These are phyloP conservation scores for Delphinus delphis DNA, from an alignment of 2,113 vertebrate species.

Conservation along the genomic window DNA sequence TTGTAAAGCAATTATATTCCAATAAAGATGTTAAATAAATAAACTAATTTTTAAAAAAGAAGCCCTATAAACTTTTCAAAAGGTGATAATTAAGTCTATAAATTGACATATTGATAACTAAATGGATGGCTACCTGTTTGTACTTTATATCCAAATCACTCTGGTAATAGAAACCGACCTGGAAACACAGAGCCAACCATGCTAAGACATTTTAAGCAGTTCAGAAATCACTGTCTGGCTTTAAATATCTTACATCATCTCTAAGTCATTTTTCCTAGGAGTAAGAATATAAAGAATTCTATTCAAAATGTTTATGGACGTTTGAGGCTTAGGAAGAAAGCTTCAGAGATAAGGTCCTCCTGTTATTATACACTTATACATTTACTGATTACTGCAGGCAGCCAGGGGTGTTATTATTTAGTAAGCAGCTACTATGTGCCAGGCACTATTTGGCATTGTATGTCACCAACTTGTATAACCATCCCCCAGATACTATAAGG, in stretches of 20 bases:
- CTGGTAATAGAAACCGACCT: constrained; percentile 20
- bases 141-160: constrained; percentile 2
- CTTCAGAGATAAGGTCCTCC: neutral
- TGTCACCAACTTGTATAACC: neutral
- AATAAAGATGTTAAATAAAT: no score
- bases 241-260: neutral
- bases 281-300: neutral
- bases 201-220: neutral
- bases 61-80: neutral
- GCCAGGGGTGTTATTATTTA: neutral
- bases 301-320: neutral
- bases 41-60: neutral
- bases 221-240: neutral
- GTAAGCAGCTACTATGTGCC: neutral
- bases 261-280: neutral
- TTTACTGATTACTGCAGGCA: neutral
- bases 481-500: neutral
- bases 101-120: neutral
- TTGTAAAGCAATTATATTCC: no score
- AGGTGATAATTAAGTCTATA: neutral
- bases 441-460: neutral
- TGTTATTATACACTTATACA: neutral
- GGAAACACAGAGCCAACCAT: neutral
- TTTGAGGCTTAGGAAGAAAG: neutral
- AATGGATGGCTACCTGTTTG: neutral